These are phyloP conservation scores for Scrobipalpa costella DNA, from an alignment of 2,888 invertebrate species.

Conservation along the genomic window DNA sequence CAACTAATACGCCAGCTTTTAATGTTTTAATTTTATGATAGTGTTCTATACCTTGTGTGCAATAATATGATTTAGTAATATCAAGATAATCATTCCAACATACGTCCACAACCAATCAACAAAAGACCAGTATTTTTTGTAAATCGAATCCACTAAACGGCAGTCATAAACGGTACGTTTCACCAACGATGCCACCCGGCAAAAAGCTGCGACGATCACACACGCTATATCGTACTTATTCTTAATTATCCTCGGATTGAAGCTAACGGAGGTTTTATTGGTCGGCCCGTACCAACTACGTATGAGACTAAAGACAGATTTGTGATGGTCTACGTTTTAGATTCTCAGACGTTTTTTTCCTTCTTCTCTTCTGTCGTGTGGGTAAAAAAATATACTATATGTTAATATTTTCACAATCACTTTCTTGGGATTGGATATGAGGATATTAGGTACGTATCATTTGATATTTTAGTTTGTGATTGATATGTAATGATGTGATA, in stretches of 20 bases:
- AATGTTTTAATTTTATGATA: too few relatives aligned
- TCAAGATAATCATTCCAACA: too few relatives aligned
- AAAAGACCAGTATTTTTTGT: too few relatives aligned
- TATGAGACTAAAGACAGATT: conserved; percentile 11
- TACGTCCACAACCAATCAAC: too few relatives aligned
- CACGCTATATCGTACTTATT: conserved; percentile 10
- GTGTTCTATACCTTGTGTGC: too few relatives aligned
- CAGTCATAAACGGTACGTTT: not conserved
- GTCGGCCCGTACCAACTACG: not conserved
- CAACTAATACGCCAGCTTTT: too few relatives aligned
- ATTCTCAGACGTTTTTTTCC: not conserved
- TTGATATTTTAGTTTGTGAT: too few relatives aligned
- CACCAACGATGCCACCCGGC: not conserved
- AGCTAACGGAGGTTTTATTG: conserved; percentile 13
- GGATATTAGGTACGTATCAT: too few relatives aligned
- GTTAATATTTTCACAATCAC: too few relatives aligned
- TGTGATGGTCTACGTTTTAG: conserved; percentile 4
- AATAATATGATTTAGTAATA: too few relatives aligned
- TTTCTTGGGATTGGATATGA: too few relatives aligned
- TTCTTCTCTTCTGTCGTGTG: not conserved
- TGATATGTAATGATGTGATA: too few relatives aligned
- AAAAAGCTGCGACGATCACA: not conserved
- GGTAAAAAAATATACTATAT: not conserved
- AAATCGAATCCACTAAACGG: not conserved
- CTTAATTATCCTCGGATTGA: conserved; percentile 17